Evolutionary conservation across 2,888 invertebrate genomes (phyloP).

Genomic region (Synanthedon myopaeformis): DNA sequence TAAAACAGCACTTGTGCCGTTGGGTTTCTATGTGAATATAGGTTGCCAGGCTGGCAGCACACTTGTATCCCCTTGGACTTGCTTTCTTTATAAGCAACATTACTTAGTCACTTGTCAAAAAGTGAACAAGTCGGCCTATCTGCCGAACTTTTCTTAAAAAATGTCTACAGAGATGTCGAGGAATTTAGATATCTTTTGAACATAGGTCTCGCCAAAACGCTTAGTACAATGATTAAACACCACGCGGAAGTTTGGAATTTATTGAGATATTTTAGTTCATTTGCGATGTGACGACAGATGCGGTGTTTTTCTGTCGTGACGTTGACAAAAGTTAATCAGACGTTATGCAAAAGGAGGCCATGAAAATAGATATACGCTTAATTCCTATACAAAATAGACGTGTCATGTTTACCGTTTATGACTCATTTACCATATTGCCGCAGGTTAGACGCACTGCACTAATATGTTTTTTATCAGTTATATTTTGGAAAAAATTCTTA

Average conservation of each 20-base stretch:
- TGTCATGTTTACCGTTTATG: background rate
- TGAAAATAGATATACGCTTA: constrained; percentile 5
- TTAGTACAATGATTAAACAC: background rate
- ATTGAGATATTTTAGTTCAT: constrained; percentile 30
- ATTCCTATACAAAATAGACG: background rate
- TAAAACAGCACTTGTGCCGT: too few relatives aligned
- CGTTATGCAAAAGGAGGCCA: constrained; percentile 34
- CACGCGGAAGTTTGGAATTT: constrained; percentile 34
- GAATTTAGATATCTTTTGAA: too few relatives aligned
- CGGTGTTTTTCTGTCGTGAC: constrained; percentile 23
- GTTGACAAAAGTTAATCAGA: constrained; percentile 13
- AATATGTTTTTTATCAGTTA: constrained; percentile 14
- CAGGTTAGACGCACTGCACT: background rate
- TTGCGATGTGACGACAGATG: constrained; percentile 12
- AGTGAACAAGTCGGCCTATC: too few relatives aligned
- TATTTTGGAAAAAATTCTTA: constrained; percentile 13
- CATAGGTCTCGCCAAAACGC: background rate
- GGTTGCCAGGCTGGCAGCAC: too few relatives aligned
- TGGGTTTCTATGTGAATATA: too few relatives aligned
- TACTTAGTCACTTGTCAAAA: too few relatives aligned
- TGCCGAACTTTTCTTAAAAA: too few relatives aligned
- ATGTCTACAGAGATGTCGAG: too few relatives aligned
- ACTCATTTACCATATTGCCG: background rate
- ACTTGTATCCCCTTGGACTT: too few relatives aligned
- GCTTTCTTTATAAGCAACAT: too few relatives aligned